Evolutionary conservation across 2,888 invertebrate species (phyloP).

Genomic region (Seladonia tumulorum): DNA sequence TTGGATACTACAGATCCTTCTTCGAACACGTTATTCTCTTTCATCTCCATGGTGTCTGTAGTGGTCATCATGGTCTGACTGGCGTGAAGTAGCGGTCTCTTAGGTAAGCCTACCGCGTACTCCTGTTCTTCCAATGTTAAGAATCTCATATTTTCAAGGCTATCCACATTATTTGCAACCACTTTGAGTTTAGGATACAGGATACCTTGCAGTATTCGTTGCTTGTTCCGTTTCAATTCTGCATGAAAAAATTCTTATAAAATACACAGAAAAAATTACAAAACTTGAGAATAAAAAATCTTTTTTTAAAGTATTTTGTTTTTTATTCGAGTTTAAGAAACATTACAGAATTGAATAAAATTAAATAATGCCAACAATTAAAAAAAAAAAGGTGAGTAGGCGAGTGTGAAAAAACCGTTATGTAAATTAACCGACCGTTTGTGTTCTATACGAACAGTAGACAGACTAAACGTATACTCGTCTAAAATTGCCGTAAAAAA

Average conservation of each 20-base stretch:
- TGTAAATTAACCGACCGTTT: neutral
- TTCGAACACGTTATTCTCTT: slow-evolving; percentile 71
- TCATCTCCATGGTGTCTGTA: slow-evolving; percentile 73
- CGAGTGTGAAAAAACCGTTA: neutral
- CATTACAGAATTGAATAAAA: neutral
- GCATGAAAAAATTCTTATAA: slow-evolving; percentile 11
- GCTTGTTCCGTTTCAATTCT: slow-evolving; percentile 9
- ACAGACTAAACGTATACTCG: neutral
- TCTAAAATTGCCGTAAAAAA: neutral
- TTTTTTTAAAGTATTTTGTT: neutral
- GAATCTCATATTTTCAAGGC: slow-evolving; percentile 73
- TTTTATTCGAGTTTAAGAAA: slow-evolving; percentile 9
- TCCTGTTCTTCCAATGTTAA: slow-evolving; percentile 79
- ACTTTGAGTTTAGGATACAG: neutral
- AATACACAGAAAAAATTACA: neutral
- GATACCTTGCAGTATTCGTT: neutral
- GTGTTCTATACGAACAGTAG: neutral
- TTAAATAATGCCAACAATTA: neutral
- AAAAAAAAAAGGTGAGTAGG: neutral
- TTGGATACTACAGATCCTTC: slow-evolving; percentile 88
- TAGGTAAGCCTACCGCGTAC: slow-evolving; percentile 78
- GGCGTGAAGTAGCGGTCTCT: slow-evolving; percentile 74
- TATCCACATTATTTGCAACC: slow-evolving; percentile 40
- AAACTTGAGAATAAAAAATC: slow-evolving; percentile 7
- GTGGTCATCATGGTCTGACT: slow-evolving; percentile 79